Evolutionary conservation across 2,113 vertebrate genomes (phyloP).

Genomic region (Pluvianellus socialis): DNA sequence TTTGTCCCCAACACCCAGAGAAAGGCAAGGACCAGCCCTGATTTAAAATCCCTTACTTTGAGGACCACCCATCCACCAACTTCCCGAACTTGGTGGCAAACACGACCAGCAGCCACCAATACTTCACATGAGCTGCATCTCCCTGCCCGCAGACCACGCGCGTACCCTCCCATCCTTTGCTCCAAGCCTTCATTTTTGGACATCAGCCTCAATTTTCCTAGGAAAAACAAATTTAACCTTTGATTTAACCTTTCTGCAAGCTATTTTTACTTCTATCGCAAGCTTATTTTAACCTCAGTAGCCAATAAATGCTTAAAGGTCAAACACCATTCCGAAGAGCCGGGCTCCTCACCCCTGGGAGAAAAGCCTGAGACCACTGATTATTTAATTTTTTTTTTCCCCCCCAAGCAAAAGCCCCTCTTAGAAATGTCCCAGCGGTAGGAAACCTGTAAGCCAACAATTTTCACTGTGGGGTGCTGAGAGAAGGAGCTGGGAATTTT

Average conservation of each 20-base stretch:
- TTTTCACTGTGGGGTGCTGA: not conserved
- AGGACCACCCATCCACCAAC: not conserved
- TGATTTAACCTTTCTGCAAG: conserved; percentile 58
- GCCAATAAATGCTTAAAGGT: conserved; percentile 64
- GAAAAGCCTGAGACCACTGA: not conserved
- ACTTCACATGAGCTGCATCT: not conserved
- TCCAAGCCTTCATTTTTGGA: not conserved
- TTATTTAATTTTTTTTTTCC: not conserved
- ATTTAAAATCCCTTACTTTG: not conserved
- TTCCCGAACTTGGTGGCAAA: conserved; percentile 24
- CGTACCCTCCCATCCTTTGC: not conserved
- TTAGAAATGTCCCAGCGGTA: not conserved
- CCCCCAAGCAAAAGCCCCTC: not conserved
- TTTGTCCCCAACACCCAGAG: not conserved
- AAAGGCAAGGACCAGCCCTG: not conserved
- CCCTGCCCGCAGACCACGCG: not conserved
- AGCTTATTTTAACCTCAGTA: conserved; percentile 60
- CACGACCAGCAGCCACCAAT: conserved; percentile 41
- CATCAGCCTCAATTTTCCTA: conserved; percentile 36
- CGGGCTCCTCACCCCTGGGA: not conserved
- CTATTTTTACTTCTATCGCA: conserved; percentile 54
- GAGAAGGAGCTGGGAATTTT: not conserved
- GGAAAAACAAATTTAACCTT: conserved; percentile 62
- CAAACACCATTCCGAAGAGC: conserved; percentile 40
- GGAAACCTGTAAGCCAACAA: not conserved